phyloP scores from a whole-genome alignment of 1,140 invertebrate genomes.

The Drosophila sp. region DNA sequence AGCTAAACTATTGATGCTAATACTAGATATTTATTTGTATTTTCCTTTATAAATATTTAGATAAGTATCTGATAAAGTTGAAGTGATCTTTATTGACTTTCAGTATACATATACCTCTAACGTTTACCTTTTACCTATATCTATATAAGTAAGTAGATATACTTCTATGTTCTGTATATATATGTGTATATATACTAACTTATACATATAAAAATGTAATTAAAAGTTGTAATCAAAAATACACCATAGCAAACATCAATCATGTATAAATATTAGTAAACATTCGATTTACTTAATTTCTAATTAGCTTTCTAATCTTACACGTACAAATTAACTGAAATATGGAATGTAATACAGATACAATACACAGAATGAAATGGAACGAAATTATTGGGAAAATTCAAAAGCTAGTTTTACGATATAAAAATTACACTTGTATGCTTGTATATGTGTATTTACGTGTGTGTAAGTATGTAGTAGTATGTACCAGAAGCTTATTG shows the following conservation, averaged over 20 bases:
- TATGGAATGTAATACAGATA: background rate
- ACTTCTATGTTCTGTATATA: constrained; percentile 21
- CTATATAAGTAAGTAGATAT: constrained; percentile 12
- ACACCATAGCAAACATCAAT: constrained; percentile 73
- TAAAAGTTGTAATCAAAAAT: constrained; percentile 77
- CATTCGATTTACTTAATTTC: constrained; percentile 23
- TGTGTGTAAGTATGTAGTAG: constrained; percentile 4
- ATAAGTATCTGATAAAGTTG: constrained; percentile 14
- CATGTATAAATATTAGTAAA: constrained; percentile 57
- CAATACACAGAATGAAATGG: background rate
- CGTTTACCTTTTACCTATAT: constrained; percentile 1
- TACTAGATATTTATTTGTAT: constrained; percentile 21
- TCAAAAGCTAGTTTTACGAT: background rate
- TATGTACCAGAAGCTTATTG: constrained; percentile 25
- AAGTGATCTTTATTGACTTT: constrained; percentile 13
- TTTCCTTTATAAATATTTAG: constrained; percentile 2
- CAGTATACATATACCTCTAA: constrained; percentile 6
- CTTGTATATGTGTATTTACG: background rate
- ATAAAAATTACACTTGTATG: background rate
- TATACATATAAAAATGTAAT: constrained; percentile 60
- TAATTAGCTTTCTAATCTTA: constrained; percentile 21
- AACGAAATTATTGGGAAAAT: constrained; percentile 4
- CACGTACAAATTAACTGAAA: constrained; percentile 40
- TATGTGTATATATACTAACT: constrained; percentile 30
- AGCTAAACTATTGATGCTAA: constrained; percentile 24